Evolutionary conservation across 2,797 vertebrate genomes (phyloP).

Genomic region (Tamandua tetradactyla): DNA sequence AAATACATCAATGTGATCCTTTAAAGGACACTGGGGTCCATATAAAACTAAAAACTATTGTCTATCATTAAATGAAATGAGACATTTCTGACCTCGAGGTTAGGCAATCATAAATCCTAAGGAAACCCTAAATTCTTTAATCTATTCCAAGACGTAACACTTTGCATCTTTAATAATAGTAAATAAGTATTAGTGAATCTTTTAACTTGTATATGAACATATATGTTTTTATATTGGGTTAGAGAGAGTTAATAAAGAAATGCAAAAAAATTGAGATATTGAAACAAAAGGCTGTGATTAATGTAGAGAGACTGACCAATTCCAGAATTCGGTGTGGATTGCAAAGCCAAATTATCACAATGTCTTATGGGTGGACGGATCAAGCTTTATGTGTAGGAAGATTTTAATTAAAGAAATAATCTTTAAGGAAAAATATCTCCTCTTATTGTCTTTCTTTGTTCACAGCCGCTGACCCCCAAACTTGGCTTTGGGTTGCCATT

Average conservation of each 20-base stretch:
- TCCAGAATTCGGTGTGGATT: not conserved
- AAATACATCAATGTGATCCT: not conserved
- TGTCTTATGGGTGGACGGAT: not conserved
- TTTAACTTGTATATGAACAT: constrained; percentile 62
- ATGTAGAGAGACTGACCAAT: not conserved
- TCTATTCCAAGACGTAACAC: constrained; percentile 25
- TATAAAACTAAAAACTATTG: not conserved
- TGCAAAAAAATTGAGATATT: constrained; percentile 10
- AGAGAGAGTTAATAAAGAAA: constrained; percentile 13
- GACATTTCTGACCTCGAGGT: not conserved
- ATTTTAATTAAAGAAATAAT: not conserved
- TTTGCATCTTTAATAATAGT: constrained; percentile 67
- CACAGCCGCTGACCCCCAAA: not conserved
- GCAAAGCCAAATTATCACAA: not conserved
- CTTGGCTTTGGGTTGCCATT: not conserved
- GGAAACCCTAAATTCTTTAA: not conserved
- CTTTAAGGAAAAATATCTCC: not conserved
- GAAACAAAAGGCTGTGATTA: constrained; percentile 42
- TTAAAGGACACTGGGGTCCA: not conserved
- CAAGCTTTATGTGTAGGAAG: not conserved
- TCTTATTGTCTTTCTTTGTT: not conserved
- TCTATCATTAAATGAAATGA: not conserved
- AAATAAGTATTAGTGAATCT: constrained; percentile 55
- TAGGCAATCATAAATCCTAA: not conserved
- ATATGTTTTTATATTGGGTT: constrained; percentile 42